Conservation (phyloP, 2,113 vertebrate genomes). For the Microtus richardsoni region DNA sequence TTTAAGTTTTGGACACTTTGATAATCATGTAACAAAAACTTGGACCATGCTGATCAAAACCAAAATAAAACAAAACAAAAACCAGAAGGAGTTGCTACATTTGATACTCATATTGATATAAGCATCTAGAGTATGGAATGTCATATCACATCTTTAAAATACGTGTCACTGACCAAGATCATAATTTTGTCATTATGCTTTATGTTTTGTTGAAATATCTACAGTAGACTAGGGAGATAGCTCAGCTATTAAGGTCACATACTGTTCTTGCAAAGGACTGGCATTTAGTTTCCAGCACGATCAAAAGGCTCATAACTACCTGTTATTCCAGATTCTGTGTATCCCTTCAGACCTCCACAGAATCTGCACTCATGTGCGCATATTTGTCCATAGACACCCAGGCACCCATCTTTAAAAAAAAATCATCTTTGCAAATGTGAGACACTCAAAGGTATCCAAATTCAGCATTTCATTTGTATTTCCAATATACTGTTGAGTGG, state of each 20-base stretch:
- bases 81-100: not conserved
- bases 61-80: not conserved
- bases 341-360: no score
- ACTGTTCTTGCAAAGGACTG: not conserved
- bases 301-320: not conserved
- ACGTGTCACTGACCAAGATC: not conserved
- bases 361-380: not conserved
- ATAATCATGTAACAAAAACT: not conserved
- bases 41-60: not conserved
- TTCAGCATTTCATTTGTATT: not conserved
- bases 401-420: not conserved
- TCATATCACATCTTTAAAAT: not conserved
- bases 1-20: not conserved
- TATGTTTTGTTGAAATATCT: not conserved
- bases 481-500: not conserved
- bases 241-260: not conserved
- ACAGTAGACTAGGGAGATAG: not conserved
- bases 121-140: not conserved
- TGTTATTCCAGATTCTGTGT: not conserved
- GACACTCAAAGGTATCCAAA: not conserved
- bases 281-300: not conserved
- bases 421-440: not conserved
- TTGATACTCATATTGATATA: not conserved
- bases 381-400: not conserved
- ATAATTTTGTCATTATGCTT: not conserved